Evolutionary conservation across 2,797 vertebrate species (phyloP), one percentile per base, ranked within the genome.

Genomic region (Galago senegalensis): DNA sequence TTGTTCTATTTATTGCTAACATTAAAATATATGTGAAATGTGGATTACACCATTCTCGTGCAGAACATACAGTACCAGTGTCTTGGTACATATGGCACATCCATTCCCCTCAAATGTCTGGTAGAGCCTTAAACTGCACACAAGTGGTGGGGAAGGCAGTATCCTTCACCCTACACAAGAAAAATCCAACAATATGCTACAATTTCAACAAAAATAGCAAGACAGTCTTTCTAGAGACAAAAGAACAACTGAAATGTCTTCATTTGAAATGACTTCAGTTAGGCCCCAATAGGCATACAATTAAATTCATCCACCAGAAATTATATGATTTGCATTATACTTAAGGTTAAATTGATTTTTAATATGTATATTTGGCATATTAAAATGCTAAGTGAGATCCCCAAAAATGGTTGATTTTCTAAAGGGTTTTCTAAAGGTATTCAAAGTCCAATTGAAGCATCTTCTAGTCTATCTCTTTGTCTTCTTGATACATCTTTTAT

Each of bases 1-100:
- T 91, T 83, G 4, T 34, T 83, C 79, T 69, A 61, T 46, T 81
- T 86, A 56, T 61, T 96, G 65, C 34, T 91, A 79, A 91, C 9
- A 23, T 40, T 73, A 69, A 82, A 86, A 56, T 79, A 81, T 13
- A 81, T 25, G 3, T 89, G 34, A 89, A n/a, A 67, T 18, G 83
- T 34, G 31, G 3, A 56, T 95, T 83, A 84, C 75, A 83, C 40
- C 69, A 75, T 65, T 70, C 3, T 89, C 16, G 23, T 60, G 58
- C 13, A 9, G 31, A 58, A 76, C 46, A 46, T 67, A 21, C 46
- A 72, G 58, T 73, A 43, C 2, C 5, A 72, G 25, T n/a, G 5
- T 43, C 61, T 76, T 77, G 67, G 40, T 25, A 73, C 31, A 72
- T 37, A 65, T 69, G 16, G 49, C 29, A 65, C 34, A 76, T 58